Percentiles rank a stretch among this genome's conserved stretches.
Conservation (phyloP, 2,797 vertebrate species). For the Denticeps clupeoides region DNA sequence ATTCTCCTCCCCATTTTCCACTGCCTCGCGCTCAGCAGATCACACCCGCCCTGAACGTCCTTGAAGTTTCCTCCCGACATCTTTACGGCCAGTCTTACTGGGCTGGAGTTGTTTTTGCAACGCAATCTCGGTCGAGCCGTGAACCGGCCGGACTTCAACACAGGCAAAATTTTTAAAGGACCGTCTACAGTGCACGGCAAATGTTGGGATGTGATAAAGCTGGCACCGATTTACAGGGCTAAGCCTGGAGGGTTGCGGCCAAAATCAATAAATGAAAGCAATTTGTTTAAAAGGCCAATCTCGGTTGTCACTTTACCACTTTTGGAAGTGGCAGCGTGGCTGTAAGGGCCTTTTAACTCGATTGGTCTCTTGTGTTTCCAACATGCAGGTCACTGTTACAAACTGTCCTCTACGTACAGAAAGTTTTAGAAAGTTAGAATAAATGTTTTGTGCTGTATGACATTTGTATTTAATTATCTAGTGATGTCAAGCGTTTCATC, state of each 20-base stretch:
- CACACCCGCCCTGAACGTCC: constrained; percentile 44
- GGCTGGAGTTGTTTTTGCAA: constrained; percentile 39
- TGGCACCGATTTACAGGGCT: not conserved
- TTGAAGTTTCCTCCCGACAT: constrained; percentile 52
- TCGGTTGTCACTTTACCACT: too few species aligned
- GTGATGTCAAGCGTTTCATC: too few species aligned
- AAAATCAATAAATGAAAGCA: not conserved
- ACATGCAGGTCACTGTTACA: too few species aligned
- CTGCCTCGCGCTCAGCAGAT: constrained; percentile 25
- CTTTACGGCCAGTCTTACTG: constrained; percentile 56
- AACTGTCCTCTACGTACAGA: too few species aligned
- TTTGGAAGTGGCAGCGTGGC: too few species aligned
- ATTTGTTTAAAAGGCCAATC: too few species aligned
- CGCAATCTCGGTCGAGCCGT: constrained; percentile 43
- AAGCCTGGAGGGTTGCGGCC: not conserved
- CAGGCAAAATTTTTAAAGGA: constrained; percentile 26
- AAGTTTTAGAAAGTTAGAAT: too few species aligned
- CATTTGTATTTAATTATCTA: too few species aligned
- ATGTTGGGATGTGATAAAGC: constrained; percentile 5
- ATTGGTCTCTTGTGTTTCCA: too few species aligned
- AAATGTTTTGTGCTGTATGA: too few species aligned
- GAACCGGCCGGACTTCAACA: constrained; percentile 32
- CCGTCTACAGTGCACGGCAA: constrained; percentile 1
- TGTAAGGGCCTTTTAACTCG: too few species aligned
- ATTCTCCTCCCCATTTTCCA: constrained; percentile 27